Evolutionary conservation across 2,888 invertebrate species (phyloP).

Genomic region (Papilio demoleus): DNA sequence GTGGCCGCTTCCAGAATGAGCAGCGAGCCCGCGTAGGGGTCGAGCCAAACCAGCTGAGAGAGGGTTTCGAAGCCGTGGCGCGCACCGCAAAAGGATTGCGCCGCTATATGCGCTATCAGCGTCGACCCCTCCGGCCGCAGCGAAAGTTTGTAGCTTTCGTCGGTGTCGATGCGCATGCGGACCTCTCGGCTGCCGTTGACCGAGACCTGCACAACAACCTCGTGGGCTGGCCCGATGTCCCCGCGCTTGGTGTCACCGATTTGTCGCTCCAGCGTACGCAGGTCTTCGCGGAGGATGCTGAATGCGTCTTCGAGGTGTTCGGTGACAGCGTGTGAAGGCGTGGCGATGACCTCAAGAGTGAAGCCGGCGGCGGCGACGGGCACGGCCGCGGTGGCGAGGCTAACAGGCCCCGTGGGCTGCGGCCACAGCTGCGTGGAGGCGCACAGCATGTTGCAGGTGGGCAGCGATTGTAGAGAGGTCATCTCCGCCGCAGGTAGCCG

Average conservation of each 20-base stretch:
- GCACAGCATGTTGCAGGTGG: slow-evolving; percentile 91
- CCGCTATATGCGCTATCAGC: slow-evolving; percentile 85
- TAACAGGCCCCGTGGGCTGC: slow-evolving; percentile 88
- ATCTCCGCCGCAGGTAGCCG: slow-evolving; percentile 74
- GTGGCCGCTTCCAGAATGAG: slow-evolving; percentile 86
- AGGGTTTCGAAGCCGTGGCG: slow-evolving; percentile 91
- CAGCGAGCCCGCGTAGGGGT: slow-evolving; percentile 85
- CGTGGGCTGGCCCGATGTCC: slow-evolving; percentile 68
- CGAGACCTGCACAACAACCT: slow-evolving; percentile 77
- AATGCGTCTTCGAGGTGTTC: slow-evolving; percentile 79
- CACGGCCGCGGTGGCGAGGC: slow-evolving; percentile 86
- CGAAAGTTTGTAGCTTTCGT: slow-evolving; percentile 89
- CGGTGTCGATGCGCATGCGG: slow-evolving; percentile 85
- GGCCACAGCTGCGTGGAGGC: slow-evolving; percentile 91
- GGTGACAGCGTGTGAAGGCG: slow-evolving; percentile 67
- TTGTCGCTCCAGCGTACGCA: slow-evolving; percentile 74
- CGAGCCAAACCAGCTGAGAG: slow-evolving; percentile 92
- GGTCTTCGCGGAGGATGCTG: slow-evolving; percentile 76
- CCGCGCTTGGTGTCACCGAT: slow-evolving; percentile 54
- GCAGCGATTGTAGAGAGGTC: slow-evolving; percentile 82
- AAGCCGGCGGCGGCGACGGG: slow-evolving; percentile 83
- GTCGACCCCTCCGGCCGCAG: slow-evolving; percentile 76
- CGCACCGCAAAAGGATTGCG: slow-evolving; percentile 89
- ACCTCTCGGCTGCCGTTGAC: slow-evolving; percentile 82
- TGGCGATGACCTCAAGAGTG: slow-evolving; percentile 67